Evolutionary conservation across 1,140 invertebrate species (phyloP), one percentile per base, ranked within the genome.

Genomic region (Doryteuthis pealeii): DNA sequence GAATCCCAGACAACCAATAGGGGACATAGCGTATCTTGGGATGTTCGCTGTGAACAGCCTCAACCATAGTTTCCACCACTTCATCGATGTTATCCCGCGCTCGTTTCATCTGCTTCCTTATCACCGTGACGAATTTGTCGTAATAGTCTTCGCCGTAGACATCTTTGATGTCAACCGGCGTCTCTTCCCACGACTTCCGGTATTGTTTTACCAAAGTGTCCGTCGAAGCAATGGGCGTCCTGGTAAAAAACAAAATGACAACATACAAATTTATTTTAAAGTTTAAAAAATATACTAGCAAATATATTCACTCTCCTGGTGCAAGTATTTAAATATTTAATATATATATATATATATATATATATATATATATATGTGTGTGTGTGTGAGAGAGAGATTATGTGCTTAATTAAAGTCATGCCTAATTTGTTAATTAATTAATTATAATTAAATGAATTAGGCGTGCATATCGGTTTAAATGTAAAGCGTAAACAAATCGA

Each of bases 71-170:
- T 33, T 85, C 81, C 5, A 83, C 78, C 4, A 84, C 82, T 70
- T 84, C 82, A n/a, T 79, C 72, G 0, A 83, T 77, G 58, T 84
- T 83, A 14, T 78, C 78, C 18, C 82, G 80, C 6, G 84, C 84
- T 12, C 80, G 80, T 62, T 81, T 80, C 79, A 85, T 80, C 26
- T 82, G 82, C 5, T 69, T 31, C 5, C 73, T 75, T 32, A 85
- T 81, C 40, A 78, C 81, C 49, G 80, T 76, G 31, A 83, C 73
- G 71, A 86, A 84, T 8, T 79, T 78, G 69, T 84, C 81, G 69
- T 84, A 84, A 74, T 85, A 85, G 71, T 84, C 85, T 65, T 85
- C 82, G 22, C 85, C 83, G 49, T 86, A 84, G 33, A 82, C 83
- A 14, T 81, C 79, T 70, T 82, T 82, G 15, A 86, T 78, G 40